Evolutionary conservation across 2,888 invertebrate species (phyloP).

Genomic region (Agrochola macilenta): DNA sequence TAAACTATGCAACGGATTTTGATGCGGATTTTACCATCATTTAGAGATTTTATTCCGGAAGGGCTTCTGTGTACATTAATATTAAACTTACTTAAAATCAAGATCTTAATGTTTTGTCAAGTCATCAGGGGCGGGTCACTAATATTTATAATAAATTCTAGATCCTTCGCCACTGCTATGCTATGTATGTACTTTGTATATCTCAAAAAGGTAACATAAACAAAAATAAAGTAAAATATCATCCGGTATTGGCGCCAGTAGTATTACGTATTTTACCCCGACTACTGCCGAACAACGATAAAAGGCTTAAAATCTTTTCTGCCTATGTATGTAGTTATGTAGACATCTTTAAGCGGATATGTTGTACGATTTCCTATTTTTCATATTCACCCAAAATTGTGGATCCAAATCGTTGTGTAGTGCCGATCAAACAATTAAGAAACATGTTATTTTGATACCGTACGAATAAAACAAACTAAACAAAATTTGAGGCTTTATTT

Average conservation of each 20-base stretch:
- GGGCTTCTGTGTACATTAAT: too few species aligned
- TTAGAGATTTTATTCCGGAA: background rate
- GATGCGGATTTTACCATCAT: too few species aligned
- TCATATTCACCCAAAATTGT: conserved; percentile 6
- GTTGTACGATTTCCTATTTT: conserved; percentile 30
- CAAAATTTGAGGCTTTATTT: too few species aligned
- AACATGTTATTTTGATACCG: background rate
- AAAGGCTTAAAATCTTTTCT: conserved; percentile 83
- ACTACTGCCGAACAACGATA: conserved; percentile 78
- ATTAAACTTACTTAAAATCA: too few species aligned
- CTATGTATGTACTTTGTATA: background rate
- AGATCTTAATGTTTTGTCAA: background rate
- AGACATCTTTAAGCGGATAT: conserved; percentile 70
- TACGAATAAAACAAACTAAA: background rate
- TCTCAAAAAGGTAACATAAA: conserved; percentile 17
- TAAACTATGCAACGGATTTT: background rate
- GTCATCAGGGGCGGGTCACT: background rate
- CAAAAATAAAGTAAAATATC: conserved; percentile 62
- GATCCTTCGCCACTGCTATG: too few species aligned
- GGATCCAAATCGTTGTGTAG: background rate
- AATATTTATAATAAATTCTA: background rate
- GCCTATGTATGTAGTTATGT: conserved; percentile 58
- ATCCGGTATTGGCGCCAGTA: conserved; percentile 65
- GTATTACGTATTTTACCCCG: conserved; percentile 74
- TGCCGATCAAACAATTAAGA: background rate